Evolutionary conservation across 2,888 invertebrate genomes (phyloP).

Genomic region (Venusia cambrica): DNA sequence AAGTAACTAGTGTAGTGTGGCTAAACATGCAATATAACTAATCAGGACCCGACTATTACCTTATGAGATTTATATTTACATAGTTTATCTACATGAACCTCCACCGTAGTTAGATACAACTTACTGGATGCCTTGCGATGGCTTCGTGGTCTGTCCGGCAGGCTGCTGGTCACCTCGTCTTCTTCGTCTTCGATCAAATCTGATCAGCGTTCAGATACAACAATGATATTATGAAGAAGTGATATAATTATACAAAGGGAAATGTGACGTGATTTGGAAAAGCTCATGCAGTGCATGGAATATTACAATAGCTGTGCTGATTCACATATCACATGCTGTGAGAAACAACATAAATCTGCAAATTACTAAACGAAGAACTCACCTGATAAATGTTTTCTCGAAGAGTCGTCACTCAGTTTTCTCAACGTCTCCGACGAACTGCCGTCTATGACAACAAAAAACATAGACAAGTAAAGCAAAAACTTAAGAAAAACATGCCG

Average conservation of each 20-base stretch:
- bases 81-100: conserved; percentile 12
- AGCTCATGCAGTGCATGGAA: conserved; percentile 28
- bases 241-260: conserved; percentile 44
- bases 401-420: conserved; percentile 76
- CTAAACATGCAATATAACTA: conserved; percentile 20
- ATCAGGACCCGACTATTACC: conserved; percentile 27
- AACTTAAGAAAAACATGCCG: conserved; percentile 61
- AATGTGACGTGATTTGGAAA: conserved; percentile 30
- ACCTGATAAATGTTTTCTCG: conserved; percentile 79
- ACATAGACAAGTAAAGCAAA: conserved; percentile 72
- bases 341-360: conserved; percentile 18
- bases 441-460: conserved; percentile 79
- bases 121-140: conserved; percentile 82
- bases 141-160: conserved; percentile 65
- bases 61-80: conserved; percentile 19
- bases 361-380: conserved; percentile 36
- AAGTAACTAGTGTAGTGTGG: conserved; percentile 24
- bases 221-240: conserved; percentile 41
- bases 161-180: conserved; percentile 73
- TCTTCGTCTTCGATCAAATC: conserved; percentile 82
- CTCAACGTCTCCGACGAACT: conserved; percentile 71
- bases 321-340: conserved; percentile 55
- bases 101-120: conserved; percentile 42
- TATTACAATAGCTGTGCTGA: conserved; percentile 40
- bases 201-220: conserved; percentile 48